Conservation (phyloP, 2,888 invertebrate genomes). For the Cerceris ruficornis region DNA sequence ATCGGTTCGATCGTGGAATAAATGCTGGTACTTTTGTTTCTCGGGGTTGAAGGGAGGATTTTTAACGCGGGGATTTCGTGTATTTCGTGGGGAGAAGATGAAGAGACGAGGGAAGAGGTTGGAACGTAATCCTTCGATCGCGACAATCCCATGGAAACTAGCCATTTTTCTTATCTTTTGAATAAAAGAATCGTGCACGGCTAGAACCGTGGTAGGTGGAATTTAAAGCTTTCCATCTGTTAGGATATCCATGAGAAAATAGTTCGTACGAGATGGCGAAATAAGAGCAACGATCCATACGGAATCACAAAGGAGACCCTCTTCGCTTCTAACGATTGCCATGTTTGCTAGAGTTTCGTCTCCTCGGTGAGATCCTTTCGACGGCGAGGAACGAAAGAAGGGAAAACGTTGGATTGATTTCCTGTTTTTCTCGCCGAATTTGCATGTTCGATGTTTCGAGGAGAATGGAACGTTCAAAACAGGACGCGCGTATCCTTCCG, state of each 20-base stretch:
- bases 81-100: neutral
- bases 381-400: neutral
- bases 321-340: neutral
- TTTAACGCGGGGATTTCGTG: too few species aligned
- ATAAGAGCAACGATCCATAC: slow-evolving; percentile 16
- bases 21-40: neutral
- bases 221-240: slow-evolving; percentile 18
- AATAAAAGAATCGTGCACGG: neutral
- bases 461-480: slow-evolving; percentile 6
- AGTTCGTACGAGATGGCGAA: neutral
- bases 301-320: neutral
- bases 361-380: slow-evolving; percentile 34
- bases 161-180: neutral
- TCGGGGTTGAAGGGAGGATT: too few species aligned
- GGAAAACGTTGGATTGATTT: neutral
- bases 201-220: neutral
- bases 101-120: neutral
- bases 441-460: slow-evolving; percentile 15
- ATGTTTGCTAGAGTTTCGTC: neutral
- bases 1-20: neutral
- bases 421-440: slow-evolving; percentile 27
- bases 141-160: neutral
- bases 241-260: slow-evolving; percentile 14
- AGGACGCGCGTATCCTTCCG: neutral
- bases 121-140: neutral